Evolutionary conservation across 1,140 invertebrate species (phyloP), one percentile per base, ranked within the genome.

Genomic region (Neelides sp.): DNA sequence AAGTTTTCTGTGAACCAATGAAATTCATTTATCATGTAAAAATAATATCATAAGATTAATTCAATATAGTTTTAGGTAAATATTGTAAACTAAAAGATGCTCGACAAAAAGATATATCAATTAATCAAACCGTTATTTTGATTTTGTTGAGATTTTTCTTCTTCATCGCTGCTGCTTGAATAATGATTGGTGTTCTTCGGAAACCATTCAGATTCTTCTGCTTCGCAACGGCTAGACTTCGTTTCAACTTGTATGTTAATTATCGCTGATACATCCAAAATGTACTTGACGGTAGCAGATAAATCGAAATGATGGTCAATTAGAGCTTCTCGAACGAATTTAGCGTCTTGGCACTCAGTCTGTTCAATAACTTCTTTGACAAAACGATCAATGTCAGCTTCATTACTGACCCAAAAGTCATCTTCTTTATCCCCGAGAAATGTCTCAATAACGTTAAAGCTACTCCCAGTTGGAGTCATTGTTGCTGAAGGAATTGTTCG

Each of bases 371-470:
- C 58, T 22, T 62, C 50, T 26, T 52, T 44, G 12, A 59, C 60
- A 4, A 61, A 47, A 15, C 48, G 39, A 3, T 62, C 61, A 27
- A 58, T 48, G 36, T 61, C 56, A 17, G 37, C 46, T 13, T 13
- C 30, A 32, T 61, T 50, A 15, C 54, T 58, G 7, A 58, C 56
- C 56, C 56, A 58, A 28, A 37, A 58, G 26, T 58, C 56, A 48
- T 58, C 52, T 28, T 54, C 52, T 48, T 48, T n/a, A n/a, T n/a
- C n/a, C n/a, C n/a, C n/a, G n/a, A n/a, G n/a, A n/a, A n/a, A n/a
- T n/a, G n/a, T n/a, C n/a, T n/a, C n/a, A n/a, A n/a, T n/a, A n/a
- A n/a, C n/a, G n/a, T n/a, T n/a, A n/a, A n/a, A n/a, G n/a, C n/a
- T n/a, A n/a, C n/a, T n/a, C n/a, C n/a, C n/a, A n/a, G n/a, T n/a